Conservation (phyloP, 2,797 vertebrate species). For the Ptychobarbus kaznakovi region DNA sequence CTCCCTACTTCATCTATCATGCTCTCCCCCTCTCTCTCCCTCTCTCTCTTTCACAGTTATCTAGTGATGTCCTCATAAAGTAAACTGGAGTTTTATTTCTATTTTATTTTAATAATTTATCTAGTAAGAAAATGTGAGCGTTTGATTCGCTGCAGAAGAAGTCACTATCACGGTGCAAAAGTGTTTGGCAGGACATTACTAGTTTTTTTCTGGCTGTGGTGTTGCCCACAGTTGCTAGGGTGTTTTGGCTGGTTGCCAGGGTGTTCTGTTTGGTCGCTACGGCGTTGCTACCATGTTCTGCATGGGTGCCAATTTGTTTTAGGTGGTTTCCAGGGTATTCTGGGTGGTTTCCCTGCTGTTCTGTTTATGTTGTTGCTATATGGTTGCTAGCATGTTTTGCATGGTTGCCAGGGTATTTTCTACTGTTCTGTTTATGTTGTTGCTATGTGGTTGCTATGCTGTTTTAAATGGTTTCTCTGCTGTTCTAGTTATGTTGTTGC, state of each 20-base stretch:
- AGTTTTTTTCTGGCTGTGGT: not conserved
- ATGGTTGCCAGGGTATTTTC: not conserved
- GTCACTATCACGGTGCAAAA: not conserved
- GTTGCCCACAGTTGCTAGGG: not conserved
- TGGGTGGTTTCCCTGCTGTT: not conserved
- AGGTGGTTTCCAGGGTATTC: not conserved
- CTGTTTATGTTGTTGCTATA: not conserved
- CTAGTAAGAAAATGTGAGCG: not conserved
- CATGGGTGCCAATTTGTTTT: not conserved
- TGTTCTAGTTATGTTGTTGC: not conserved
- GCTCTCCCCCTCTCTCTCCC: conserved; percentile 44
- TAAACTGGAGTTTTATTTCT: not conserved
- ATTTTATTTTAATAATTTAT: not conserved
- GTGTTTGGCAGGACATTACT: not conserved
- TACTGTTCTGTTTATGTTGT: no score
- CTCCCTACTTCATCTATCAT: conserved; percentile 28
- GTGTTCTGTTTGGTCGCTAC: not conserved
- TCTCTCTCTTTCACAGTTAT: not conserved
- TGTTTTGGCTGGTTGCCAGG: not conserved
- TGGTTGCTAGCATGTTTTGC: not conserved
- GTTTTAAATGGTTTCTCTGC: not conserved
- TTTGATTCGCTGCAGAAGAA: not conserved
- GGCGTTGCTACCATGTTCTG: not conserved
- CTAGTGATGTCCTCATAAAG: conserved; percentile 7
- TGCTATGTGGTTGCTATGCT: not conserved